Base-by-base conservation (phyloP, 2,797 vertebrate species). In the Tenualosa ilisha region DNA sequence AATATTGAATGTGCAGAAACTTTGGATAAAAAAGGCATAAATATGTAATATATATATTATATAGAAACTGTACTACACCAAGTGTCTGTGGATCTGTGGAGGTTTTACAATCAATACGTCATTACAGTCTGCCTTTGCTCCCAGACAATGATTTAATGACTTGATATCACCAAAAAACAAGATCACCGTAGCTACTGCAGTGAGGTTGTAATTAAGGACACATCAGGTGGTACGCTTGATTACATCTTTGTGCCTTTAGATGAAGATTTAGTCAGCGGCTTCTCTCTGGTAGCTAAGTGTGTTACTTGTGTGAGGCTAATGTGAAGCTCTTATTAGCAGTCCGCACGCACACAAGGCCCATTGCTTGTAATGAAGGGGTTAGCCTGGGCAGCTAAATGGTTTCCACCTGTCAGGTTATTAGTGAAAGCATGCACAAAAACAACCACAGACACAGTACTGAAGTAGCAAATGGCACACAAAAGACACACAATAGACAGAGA, bases 291-390 rank as follows among this genome's bases (percentile, higher is more conserved):
- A 24, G 81, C 81, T 40, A 40, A 53, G 53, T 49, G 31, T 31
- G 9, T 86, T 79, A 26, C 43, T 83, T 53, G 24, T 59, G 85
- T 85, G 53, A 84, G 85, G 85, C 85, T 88, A 87, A 87, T 88
- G 75, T 84, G 68, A 31, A 82, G 43, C 43, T 86, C 82, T 83
- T 84, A 75, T 65, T 85, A 85, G 86, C 81, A 84, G 75, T 85
- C 83, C 53, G 51, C 65, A 65, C 51, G 72, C 81, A 82, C 83
- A 53, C 50, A 84, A 61, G 37, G 81, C 82, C 68, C 7, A 79
- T 46, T 79, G 72, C 15, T 17, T 79, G 40, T 85, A 88, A 89
- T 86, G 68, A 83, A 61, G 15, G 56, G 75, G 84, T 84, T 82
- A 84, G n/a, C 22, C 50, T 31, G n/a, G 46, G 43, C 84, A 40